Evolutionary conservation across 2,113 vertebrate genomes (phyloP).

Genomic region (Vulpes lagopus): DNA sequence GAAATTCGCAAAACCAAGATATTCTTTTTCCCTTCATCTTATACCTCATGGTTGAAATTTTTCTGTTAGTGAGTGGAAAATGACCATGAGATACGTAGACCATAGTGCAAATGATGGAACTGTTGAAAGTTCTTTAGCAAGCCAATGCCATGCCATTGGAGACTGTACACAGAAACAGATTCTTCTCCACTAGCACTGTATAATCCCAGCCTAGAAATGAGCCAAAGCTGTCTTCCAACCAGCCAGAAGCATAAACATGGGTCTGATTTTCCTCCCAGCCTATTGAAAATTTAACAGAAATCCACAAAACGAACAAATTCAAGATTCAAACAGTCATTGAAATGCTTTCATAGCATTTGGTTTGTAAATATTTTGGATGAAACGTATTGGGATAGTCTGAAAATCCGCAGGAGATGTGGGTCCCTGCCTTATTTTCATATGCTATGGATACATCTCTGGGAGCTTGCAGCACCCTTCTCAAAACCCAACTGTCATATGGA

Average conservation of each 20-base stretch:
- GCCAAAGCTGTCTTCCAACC: conserved; percentile 72
- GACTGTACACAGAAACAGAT: not conserved
- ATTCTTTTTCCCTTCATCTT: conserved; percentile 43
- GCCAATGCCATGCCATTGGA: conserved; percentile 27
- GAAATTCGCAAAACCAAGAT: conserved; percentile 62
- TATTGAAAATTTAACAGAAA: not conserved
- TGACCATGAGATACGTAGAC: conserved; percentile 29
- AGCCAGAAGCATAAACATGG: not conserved
- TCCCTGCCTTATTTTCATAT: conserved; percentile 75
- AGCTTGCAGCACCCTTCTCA: conserved; percentile 82
- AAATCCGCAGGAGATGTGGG: conserved; percentile 53
- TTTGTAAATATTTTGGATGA: conserved; percentile 71
- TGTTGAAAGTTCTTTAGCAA: conserved; percentile 58
- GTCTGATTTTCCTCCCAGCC: conserved; percentile 32
- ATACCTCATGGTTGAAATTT: conserved; percentile 51
- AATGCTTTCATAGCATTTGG: conserved; percentile 55
- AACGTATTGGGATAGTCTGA: conserved; percentile 49
- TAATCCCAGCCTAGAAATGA: conserved; percentile 56
- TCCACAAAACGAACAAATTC: conserved; percentile 44
- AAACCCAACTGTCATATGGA: conserved; percentile 80
- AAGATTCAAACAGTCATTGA: conserved; percentile 31
- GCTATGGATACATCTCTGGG: conserved; percentile 72
- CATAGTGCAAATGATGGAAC: not conserved
- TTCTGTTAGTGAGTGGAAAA: conserved; percentile 45
- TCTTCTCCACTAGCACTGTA: conserved; percentile 14